These are phyloP conservation scores for Meteorus colon DNA, from an alignment of 2,888 invertebrate species.

Conservation along the genomic window DNA sequence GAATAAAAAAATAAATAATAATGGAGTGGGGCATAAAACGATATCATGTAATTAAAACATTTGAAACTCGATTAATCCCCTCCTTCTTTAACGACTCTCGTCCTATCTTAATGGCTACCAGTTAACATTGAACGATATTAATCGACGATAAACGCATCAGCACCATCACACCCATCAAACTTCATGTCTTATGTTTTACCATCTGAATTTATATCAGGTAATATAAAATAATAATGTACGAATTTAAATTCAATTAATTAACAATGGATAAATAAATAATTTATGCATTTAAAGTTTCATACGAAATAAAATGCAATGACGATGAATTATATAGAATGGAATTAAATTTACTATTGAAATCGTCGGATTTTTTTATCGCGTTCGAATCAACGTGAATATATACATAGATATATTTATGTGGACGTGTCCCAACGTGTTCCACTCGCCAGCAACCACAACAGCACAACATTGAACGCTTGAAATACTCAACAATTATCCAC, in stretches of 20 bases:
- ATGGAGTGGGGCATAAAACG: slow-evolving; percentile 5
- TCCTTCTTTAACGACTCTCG: background rate
- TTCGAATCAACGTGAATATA: slow-evolving; percentile 25
- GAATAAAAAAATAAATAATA: background rate
- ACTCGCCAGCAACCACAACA: too few relatives aligned
- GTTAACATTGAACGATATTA: slow-evolving; percentile 33
- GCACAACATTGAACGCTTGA: slow-evolving; percentile 33
- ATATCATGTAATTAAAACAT: slow-evolving; percentile 16
- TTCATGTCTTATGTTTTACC: background rate
- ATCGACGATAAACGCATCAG: slow-evolving; percentile 18
- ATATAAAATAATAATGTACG: background rate
- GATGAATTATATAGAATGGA: background rate
- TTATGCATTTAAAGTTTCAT: background rate
- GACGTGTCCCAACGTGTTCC: too few relatives aligned
- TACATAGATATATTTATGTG: too few relatives aligned
- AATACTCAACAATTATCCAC: slow-evolving; percentile 55
- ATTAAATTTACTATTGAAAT: slow-evolving; percentile 18
- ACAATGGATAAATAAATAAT: background rate
- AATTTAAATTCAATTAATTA: too few relatives aligned
- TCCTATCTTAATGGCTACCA: slow-evolving; percentile 25
- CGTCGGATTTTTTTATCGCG: slow-evolving; percentile 12
- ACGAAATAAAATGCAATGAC: background rate
- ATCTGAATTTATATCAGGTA: too few relatives aligned
- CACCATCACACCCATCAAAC: background rate
- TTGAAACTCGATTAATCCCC: background rate